Conservation (phyloP, 2,888 invertebrate genomes). For the Abscondita cerata region DNA sequence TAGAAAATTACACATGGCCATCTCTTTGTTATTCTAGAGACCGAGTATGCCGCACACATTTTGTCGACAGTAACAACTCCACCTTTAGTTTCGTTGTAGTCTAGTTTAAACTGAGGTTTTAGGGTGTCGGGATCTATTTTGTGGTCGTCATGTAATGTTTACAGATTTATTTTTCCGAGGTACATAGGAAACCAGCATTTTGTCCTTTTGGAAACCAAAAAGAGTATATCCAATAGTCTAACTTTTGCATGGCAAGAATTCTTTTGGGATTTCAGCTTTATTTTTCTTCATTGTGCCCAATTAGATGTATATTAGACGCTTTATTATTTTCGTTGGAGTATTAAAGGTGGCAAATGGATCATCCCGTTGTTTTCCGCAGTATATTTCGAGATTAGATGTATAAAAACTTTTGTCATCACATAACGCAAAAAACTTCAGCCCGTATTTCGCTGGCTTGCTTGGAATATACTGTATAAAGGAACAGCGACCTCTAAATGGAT, state of each 20-base stretch:
- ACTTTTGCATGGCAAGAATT: conserved; percentile 15
- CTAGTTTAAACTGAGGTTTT: conserved; percentile 19
- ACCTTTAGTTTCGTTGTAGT: conserved; percentile 22
- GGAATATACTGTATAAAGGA: conserved; percentile 24
- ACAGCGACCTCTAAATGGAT: no score
- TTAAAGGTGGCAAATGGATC: conserved; percentile 21
- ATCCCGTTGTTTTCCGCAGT: conserved; percentile 25
- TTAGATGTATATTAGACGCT: conserved; percentile 33
- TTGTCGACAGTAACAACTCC: conserved; percentile 14
- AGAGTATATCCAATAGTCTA: conserved; percentile 14
- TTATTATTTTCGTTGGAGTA: conserved; percentile 28
- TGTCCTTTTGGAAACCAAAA: conserved; percentile 26
- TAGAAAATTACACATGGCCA: not conserved
- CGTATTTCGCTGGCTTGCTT: conserved; percentile 41
- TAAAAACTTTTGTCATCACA: conserved; percentile 37
- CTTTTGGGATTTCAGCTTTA: conserved; percentile 14
- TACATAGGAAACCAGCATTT: conserved; percentile 25
- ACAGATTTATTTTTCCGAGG: conserved; percentile 21
- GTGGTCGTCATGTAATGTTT: conserved; percentile 23
- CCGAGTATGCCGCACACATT: conserved; percentile 5
- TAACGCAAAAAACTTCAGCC: conserved; percentile 29
- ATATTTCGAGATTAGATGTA: conserved; percentile 21
- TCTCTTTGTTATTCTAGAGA: conserved; percentile 3
- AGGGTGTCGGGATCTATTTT: conserved; percentile 35
- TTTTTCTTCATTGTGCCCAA: conserved; percentile 28